These are phyloP conservation scores for Synodontis membranacea DNA, from an alignment of 2,113 vertebrate genomes.

Conservation along the genomic window DNA sequence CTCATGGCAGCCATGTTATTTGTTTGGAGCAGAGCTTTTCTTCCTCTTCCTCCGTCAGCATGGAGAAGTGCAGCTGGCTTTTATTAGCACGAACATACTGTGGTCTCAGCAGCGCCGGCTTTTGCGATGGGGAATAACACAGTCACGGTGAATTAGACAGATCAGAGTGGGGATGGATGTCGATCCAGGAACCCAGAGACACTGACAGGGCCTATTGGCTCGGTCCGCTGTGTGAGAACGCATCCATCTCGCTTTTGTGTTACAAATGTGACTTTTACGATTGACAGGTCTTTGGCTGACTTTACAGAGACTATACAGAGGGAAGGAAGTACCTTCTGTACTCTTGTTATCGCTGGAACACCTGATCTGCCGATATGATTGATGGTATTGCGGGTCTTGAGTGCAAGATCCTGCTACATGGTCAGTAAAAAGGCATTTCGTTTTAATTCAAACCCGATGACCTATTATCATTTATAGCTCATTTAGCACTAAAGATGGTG, in stretches of 20 bases:
- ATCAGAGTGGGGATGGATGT: slow-evolving; percentile 39
- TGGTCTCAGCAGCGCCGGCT: slow-evolving; percentile 51
- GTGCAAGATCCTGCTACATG: not conserved
- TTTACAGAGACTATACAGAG: not conserved
- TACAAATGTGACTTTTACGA: not conserved
- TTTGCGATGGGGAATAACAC: slow-evolving; percentile 44
- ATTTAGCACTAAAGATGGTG: slow-evolving; percentile 3
- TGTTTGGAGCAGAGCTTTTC: slow-evolving; percentile 58
- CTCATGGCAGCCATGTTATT: slow-evolving; percentile 60
- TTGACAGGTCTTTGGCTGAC: not conserved
- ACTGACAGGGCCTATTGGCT: slow-evolving; percentile 28
- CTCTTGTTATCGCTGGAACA: not conserved
- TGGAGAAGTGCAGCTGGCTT: slow-evolving; percentile 62
- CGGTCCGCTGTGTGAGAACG: slow-evolving; percentile 15
- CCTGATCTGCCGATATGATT: not conserved
- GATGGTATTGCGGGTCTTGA: not conserved
- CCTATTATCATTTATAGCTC: not conserved
- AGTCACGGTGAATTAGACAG: slow-evolving; percentile 48
- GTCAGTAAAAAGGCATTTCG: not conserved
- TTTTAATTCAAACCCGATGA: slow-evolving; percentile 15
- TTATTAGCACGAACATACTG: slow-evolving; percentile 57
- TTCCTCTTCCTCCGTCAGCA: slow-evolving; percentile 48
- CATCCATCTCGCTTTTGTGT: not conserved
- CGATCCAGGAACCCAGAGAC: slow-evolving; percentile 35
- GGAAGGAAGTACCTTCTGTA: not conserved